Percentiles rank a stretch among this genome's conserved stretches.
Evolutionary conservation across 1,140 invertebrate species (phyloP).

Genomic region (Aphidius gifuensis): DNA sequence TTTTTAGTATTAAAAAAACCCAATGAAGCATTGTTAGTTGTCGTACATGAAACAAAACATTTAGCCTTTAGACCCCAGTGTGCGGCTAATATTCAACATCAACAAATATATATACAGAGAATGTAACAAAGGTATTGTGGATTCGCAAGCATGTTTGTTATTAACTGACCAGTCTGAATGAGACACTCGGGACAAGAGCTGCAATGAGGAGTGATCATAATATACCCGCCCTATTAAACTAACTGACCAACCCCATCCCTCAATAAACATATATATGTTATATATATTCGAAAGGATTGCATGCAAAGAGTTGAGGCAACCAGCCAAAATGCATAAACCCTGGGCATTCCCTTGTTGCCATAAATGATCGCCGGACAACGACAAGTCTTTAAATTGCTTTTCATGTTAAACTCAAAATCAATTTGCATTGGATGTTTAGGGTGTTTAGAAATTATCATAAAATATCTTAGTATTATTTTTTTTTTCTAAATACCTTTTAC

Average conservation of each 20-base stretch:
- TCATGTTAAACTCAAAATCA: too few relatives aligned
- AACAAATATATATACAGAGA: too few relatives aligned
- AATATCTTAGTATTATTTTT: too few relatives aligned
- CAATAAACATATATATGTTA: background rate
- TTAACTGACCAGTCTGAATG: slow-evolving; percentile 51
- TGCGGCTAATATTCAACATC: slow-evolving; percentile 23
- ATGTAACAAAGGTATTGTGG: background rate
- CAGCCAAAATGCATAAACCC: too few relatives aligned
- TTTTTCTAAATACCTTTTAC: too few relatives aligned
- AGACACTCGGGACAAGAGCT: slow-evolving; percentile 47
- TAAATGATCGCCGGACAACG: too few relatives aligned
- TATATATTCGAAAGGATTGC: slow-evolving; percentile 23
- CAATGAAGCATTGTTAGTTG: slow-evolving; percentile 10
- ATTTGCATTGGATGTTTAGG: too few relatives aligned
- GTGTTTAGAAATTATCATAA: too few relatives aligned
- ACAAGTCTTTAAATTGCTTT: too few relatives aligned
- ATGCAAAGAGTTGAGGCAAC: too few relatives aligned
- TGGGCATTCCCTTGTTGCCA: too few relatives aligned
- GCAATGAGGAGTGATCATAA: background rate
- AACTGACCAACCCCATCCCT: too few relatives aligned
- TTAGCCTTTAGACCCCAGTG: slow-evolving; percentile 21
- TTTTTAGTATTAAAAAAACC: slow-evolving; percentile 9
- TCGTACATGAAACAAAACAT: slow-evolving; percentile 23
- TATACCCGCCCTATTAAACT: background rate
- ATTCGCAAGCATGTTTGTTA: slow-evolving; percentile 37